Conservation (phyloP, 1,140 invertebrate species). For the Cydia amplana region DNA sequence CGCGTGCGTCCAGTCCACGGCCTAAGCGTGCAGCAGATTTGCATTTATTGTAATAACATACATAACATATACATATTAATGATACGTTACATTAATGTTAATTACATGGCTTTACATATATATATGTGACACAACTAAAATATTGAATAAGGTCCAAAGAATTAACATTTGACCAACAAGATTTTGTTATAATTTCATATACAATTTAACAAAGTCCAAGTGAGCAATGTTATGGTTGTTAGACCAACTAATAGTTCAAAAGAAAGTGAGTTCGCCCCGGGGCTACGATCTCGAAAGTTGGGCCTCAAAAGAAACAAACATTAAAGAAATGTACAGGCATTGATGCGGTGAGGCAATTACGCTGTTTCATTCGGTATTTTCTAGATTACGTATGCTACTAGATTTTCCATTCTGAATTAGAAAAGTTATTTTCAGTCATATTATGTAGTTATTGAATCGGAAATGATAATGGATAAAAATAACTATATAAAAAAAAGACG, state of each 20-base stretch:
- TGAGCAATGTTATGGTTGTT: not conserved
- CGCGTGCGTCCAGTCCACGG: no score
- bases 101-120: no score
- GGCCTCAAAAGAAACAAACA: not conserved
- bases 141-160: not conserved
- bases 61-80: no score
- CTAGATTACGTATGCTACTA: no score
- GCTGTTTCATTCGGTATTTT: not conserved
- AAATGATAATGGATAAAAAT: not conserved
- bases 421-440: no score
- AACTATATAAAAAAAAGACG: not conserved
- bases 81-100: no score
- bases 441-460: no score
- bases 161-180: not conserved
- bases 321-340: not conserved
- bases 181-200: not conserved
- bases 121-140: not conserved
- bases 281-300: conserved; percentile 21
- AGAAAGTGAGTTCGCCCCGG: not conserved
- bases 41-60: no score
- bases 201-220: not conserved
- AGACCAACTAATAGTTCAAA: not conserved
- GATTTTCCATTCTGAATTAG: no score
- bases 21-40: no score
- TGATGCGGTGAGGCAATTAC: not conserved